phyloP scores from a whole-genome alignment of 2,113 vertebrate genomes.

The Cinclus cinclus region DNA sequence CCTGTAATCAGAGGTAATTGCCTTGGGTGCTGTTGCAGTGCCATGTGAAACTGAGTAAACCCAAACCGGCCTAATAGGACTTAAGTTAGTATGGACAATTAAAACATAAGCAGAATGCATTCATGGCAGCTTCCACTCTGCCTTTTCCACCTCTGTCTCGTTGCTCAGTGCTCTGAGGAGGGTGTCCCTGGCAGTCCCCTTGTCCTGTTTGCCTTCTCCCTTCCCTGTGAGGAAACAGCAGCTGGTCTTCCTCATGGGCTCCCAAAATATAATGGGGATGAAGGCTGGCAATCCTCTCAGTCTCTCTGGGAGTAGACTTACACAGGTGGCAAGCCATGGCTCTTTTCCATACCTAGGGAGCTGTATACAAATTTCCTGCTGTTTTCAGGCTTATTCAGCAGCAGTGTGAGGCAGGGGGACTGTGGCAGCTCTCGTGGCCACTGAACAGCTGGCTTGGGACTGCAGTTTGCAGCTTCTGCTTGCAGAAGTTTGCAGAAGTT shows the following conservation, averaged over 20 bases:
- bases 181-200: background rate
- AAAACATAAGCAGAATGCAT: background rate
- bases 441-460: background rate
- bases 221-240: background rate
- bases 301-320: background rate
- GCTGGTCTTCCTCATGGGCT: background rate
- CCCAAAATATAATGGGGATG: background rate
- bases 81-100: background rate
- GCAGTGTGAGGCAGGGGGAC: background rate
- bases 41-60: background rate
- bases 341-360: background rate
- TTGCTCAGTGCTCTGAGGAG: background rate
- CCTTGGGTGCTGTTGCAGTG: background rate
- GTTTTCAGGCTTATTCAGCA: background rate
- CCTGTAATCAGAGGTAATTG: background rate
- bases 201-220: background rate
- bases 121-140: background rate
- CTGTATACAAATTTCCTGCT: rapidly evolving
- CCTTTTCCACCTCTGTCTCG: background rate
- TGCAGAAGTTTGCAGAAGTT: background rate
- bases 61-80: background rate
- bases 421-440: background rate
- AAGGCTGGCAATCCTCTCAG: background rate
- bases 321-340: background rate
- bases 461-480: background rate